Evolutionary conservation across 2,797 vertebrate genomes (phyloP).

Genomic region (Psittacula derbiana): DNA sequence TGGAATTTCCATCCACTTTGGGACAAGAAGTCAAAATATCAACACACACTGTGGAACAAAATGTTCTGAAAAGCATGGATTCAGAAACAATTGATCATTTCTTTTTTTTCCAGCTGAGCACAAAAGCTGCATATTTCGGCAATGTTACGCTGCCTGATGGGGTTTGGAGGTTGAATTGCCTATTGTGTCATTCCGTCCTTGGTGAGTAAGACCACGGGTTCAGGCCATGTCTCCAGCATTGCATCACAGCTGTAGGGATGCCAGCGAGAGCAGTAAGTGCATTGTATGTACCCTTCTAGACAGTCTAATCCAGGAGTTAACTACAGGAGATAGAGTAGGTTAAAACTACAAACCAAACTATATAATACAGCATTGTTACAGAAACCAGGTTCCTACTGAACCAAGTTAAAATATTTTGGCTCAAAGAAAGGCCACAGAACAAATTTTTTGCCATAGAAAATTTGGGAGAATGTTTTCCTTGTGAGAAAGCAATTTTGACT

Average conservation of each 20-base stretch:
- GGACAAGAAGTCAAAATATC: constrained; percentile 4
- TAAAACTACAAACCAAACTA: neutral
- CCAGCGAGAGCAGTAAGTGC: accelerated
- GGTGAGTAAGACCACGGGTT: accelerated
- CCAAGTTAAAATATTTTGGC: neutral
- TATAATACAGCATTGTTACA: neutral
- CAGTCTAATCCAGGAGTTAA: neutral
- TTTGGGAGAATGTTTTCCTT: neutral
- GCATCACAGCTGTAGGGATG: accelerated
- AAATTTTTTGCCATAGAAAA: neutral
- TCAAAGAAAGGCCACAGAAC: neutral
- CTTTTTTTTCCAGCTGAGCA: neutral
- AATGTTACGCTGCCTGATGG: neutral
- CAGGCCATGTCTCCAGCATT: accelerated
- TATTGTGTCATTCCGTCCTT: neutral
- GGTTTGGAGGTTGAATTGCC: neutral
- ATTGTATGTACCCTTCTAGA: accelerated
- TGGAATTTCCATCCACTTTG: neutral
- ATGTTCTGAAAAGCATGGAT: neutral
- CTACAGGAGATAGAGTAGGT: neutral
- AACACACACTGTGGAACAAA: neutral
- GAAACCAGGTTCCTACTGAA: neutral
- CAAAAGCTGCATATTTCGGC: neutral
- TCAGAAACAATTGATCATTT: neutral
- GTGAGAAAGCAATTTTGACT: neutral